Evolutionary conservation across 2,888 invertebrate species (phyloP), one percentile per base, ranked within the genome.

Genomic region (Leucania comma): DNA sequence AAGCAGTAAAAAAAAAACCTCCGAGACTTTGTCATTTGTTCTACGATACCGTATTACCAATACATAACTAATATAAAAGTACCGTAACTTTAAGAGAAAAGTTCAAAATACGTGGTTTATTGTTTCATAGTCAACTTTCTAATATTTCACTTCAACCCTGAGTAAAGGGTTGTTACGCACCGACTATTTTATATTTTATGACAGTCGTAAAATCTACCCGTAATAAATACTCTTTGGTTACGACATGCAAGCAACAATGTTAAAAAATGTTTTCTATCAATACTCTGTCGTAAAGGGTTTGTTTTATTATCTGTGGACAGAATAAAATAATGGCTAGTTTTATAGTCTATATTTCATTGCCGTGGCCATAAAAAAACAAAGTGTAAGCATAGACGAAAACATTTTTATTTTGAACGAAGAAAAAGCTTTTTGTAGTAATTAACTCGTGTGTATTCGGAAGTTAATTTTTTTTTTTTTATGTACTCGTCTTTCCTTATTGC

Each of bases 131-230:
- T 73, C 58, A 32, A 42, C 54, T 76, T 54, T 64, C 26, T 72
- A 79, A 81, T 84, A 79, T 83, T 84, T 86, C 80, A 83, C 78
- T 80, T 51, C 59, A 70, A 78, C 74, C 77, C 81, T 68, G 32
- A 32, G 46, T 62, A 84, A 89, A 87, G 88, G 89, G 89, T 89
- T 88, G 84, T 79, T 82, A 70, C 68, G 53, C 59, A 65, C 65
- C 66, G 70, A 65, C 73, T 73, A 78, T 73, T 87, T 86, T 67
- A 83, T 65, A 74, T 32, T 87, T 86, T 72, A 84, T 64, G 72
- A 68, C 10, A 12, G 51, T 73, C 82, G 72, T 89, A 85, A 72
- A 88, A 86, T 76, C 75, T 64, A 14, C 72, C 59, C 64, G 78
- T 72, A 74, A 75, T 86, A 85, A 87, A 89, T 82, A 84, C 80